Evolutionary conservation across 2,888 invertebrate species (phyloP), one percentile per base, ranked within the genome.

Genomic region (Parnassius mnemosyne): DNA sequence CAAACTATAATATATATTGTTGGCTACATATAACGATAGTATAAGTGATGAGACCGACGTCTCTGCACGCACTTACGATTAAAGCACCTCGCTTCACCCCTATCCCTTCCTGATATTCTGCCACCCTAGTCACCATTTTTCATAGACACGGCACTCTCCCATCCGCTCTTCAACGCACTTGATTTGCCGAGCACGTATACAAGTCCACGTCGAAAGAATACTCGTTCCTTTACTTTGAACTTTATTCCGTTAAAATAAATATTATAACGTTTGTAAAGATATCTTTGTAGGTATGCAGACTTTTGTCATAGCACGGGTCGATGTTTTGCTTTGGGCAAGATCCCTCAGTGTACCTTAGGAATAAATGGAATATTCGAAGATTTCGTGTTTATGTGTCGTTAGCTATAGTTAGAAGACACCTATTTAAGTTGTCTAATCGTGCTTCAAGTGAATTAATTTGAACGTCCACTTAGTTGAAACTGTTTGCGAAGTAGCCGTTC

Each of bases 111-210:
- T 77, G 81, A 85, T 81, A 87, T 87, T 86, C 84, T 85, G 84
- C 83, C 84, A 79, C 87, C 87, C 89, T 80, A 78, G 78, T 84
- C 87, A 85, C 87, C 87, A 89, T 89, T 90, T 89, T 90, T 90
- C 89, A 88, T 87, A 86, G 83, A 81, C 83, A 81, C 83, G 82
- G 72, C 71, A 66, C 75, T 78, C 81, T 84, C 80, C 84, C 85
- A 84, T 88, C 87, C 84, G 80, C 87, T 85, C 87, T 87, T 84
- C 81, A 87, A 84, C 81, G 78, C 81, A 89, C 89, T 90, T 89
- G 89, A 91, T 91, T 90, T 90, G 85, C 89, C 75, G 81, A 84
- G 89, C 89, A 89, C 89, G 89, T 87, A 83, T 72, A 71, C 76
- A 66, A 68, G 64, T 61, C 72, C 68, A 75, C 67, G 69, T 71